A percentile compares a stretch with the other conserved stretches of the same genome.
Evolutionary conservation across 2,888 invertebrate species (phyloP).

Genomic region (Apamea epomidion): DNA sequence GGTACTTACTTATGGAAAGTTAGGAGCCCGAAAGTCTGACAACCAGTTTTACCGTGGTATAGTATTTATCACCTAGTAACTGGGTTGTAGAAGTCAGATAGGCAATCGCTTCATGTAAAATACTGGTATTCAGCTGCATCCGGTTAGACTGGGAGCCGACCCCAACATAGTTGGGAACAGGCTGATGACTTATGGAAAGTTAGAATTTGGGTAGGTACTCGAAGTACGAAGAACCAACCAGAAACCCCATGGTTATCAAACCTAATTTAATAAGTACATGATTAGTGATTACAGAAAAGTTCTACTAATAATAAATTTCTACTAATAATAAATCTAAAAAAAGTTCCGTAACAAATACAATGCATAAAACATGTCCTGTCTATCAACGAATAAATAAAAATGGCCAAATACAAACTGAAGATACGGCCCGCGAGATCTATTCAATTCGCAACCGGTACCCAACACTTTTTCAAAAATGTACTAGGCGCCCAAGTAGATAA

Average conservation of each 20-base stretch:
- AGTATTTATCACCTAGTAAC: too few species aligned
- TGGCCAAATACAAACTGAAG: not conserved
- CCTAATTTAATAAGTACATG: not conserved
- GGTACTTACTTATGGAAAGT: not conserved
- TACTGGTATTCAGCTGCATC: too few species aligned
- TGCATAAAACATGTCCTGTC: not conserved
- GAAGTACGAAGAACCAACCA: too few species aligned
- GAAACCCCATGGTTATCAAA: not conserved
- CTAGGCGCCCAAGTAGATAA: slow-evolving; percentile 37
- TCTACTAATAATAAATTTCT: not conserved
- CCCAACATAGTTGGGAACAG: too few species aligned
- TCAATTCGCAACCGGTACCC: not conserved
- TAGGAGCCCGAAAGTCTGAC: too few species aligned
- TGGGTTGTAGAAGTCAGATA: too few species aligned
- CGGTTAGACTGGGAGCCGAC: too few species aligned
- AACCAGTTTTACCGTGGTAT: too few species aligned
- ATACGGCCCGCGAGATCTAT: not conserved
- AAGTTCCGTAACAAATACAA: not conserved
- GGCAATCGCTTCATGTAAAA: too few species aligned
- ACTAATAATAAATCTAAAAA: not conserved
- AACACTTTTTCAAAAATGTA: slow-evolving; percentile 45
- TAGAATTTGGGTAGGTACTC: not conserved
- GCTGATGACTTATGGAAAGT: not conserved
- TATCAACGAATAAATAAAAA: not conserved
- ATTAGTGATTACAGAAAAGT: not conserved